phyloP scores from a whole-genome alignment of 2,797 vertebrate genomes.

The Dryobates pubescens region DNA sequence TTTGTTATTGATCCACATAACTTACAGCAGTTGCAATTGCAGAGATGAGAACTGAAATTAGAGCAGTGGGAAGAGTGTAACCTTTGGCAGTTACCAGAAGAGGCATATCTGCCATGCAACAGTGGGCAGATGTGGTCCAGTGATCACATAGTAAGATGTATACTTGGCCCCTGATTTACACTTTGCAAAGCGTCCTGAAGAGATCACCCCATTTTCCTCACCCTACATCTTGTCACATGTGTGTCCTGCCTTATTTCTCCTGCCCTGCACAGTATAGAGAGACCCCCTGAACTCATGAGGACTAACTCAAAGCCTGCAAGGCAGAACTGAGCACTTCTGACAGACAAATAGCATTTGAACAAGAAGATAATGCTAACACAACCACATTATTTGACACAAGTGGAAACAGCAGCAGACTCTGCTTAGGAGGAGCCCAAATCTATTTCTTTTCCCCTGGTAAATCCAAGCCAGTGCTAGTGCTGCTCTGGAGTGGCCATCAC shows the following conservation, averaged over 20 bases:
- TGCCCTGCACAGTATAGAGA: background rate
- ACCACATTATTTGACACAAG: background rate
- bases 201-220: background rate
- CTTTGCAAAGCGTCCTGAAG: background rate
- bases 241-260: background rate
- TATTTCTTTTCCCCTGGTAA: background rate
- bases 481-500: background rate
- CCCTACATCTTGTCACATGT: rapidly evolving
- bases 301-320: background rate
- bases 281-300: background rate
- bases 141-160: background rate
- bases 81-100: background rate
- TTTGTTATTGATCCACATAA: background rate
- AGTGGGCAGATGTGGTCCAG: background rate
- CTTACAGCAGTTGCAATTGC: background rate
- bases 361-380: background rate
- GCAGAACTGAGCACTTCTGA: background rate
- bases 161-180: background rate
- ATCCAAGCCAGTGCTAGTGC: rapidly evolving
- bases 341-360: background rate
- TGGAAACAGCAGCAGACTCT: background rate
- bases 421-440: background rate
- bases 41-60: background rate
- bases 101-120: background rate
- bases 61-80: background rate